phyloP scores from a whole-genome alignment of 2,888 invertebrate species.

The Rhabditoides inermis region DNA sequence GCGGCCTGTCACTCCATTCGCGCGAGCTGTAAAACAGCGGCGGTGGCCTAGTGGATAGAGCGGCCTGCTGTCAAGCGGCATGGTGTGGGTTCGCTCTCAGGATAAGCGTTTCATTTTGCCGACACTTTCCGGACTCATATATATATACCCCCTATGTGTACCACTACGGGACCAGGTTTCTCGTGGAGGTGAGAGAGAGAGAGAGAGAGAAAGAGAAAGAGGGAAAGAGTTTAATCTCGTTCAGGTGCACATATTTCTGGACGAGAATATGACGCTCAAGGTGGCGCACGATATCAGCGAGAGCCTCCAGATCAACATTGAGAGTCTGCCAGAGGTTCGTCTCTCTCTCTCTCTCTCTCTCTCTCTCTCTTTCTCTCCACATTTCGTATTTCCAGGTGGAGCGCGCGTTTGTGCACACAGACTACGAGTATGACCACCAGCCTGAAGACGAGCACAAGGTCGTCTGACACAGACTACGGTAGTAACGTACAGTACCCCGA shows the following conservation, averaged over 20 bases:
- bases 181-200: constrained; percentile 50
- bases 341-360: neutral
- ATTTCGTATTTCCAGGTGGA: constrained; percentile 53
- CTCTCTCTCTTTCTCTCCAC: neutral
- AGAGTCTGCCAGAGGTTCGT: constrained; percentile 52
- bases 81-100: too few relatives aligned
- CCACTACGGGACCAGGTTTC: constrained; percentile 56
- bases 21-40: too few relatives aligned
- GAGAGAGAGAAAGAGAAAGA: constrained; percentile 20
- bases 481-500: too few relatives aligned
- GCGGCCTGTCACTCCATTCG: too few relatives aligned
- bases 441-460: constrained; percentile 56
- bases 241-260: constrained; percentile 54
- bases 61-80: too few relatives aligned
- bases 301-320: constrained; percentile 56
- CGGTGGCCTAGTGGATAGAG: too few relatives aligned
- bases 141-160: constrained; percentile 58
- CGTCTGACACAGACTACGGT: constrained; percentile 50
- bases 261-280: constrained; percentile 54
- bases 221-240: too few relatives aligned
- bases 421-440: constrained; percentile 56
- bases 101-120: too few relatives aligned
- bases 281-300: constrained; percentile 57
- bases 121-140: too few relatives aligned
- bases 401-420: constrained; percentile 58